A percentile compares a stretch with the other conserved stretches of the same genome.
phyloP scores from a whole-genome alignment of 2,797 vertebrate species.

The Peromyscus nudipes region DNA sequence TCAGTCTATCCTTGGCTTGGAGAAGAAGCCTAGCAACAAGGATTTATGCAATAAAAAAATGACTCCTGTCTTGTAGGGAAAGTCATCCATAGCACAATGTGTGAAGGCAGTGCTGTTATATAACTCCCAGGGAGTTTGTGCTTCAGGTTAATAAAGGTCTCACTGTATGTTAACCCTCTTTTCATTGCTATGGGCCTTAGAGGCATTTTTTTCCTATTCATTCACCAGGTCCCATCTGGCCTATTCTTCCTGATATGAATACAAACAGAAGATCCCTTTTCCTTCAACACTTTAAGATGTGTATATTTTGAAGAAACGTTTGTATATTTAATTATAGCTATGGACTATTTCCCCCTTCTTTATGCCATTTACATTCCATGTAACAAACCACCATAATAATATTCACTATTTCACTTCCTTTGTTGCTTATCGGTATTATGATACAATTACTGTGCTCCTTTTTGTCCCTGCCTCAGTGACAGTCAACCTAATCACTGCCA shows the following conservation, averaged over 20 bases:
- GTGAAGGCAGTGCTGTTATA: not conserved
- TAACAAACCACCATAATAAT: not conserved
- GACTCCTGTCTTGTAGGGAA: not conserved
- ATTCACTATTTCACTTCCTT: not conserved
- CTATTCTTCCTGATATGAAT: not conserved
- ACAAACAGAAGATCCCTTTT: not conserved
- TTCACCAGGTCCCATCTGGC: not conserved
- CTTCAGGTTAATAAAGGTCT: not conserved
- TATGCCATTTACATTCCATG: not conserved
- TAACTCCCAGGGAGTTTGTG: not conserved
- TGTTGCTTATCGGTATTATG: not conserved
- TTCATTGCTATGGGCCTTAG: not conserved
- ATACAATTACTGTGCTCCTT: not conserved
- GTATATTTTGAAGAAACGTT: not conserved
- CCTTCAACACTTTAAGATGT: not conserved
- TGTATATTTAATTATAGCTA: not conserved
- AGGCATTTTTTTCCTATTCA: not conserved
- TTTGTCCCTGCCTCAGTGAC: not conserved
- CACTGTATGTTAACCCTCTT: not conserved
- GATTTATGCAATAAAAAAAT: not conserved
- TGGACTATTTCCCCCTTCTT: not conserved
- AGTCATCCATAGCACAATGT: not conserved
- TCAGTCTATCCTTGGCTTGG: not conserved
- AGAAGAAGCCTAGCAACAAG: not conserved
- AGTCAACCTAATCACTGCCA: not conserved